Conservation (phyloP, 2,113 vertebrate species). For the Platysternon megacephalum region DNA sequence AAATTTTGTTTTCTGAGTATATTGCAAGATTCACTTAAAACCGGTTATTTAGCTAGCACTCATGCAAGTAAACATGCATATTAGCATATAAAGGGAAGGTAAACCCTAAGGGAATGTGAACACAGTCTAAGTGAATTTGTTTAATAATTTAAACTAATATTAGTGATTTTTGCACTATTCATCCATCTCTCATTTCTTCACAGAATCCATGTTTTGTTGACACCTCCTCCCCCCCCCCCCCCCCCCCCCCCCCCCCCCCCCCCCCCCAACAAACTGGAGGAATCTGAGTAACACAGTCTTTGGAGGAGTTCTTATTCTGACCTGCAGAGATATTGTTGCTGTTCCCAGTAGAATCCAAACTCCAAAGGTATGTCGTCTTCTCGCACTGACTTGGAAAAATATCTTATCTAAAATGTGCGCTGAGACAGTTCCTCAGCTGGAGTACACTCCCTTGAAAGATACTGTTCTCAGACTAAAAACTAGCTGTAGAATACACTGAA, state of each 20-base stretch:
- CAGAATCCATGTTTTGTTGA: neutral
- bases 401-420: neutral
- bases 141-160: neutral
- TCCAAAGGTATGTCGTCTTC: neutral
- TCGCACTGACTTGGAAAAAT: neutral
- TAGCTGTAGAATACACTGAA: accelerated
- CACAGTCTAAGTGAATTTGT: neutral
- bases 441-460: neutral
- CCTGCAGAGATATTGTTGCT: neutral
- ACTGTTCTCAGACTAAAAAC: neutral
- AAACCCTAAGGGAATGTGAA: neutral
- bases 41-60: neutral
- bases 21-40: neutral
- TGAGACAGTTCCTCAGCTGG: neutral
- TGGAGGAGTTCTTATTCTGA: neutral
- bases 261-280: neutral
- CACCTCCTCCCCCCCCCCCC: neutral
- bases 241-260: too few relatives aligned
- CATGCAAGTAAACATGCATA: neutral
- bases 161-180: neutral
- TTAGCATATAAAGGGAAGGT: neutral
- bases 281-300: neutral
- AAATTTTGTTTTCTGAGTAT: neutral
- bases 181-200: neutral
- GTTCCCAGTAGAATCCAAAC: neutral